Evolutionary conservation across 2,888 invertebrate species (phyloP).

Genomic region (Drosophila bunnanda): DNA sequence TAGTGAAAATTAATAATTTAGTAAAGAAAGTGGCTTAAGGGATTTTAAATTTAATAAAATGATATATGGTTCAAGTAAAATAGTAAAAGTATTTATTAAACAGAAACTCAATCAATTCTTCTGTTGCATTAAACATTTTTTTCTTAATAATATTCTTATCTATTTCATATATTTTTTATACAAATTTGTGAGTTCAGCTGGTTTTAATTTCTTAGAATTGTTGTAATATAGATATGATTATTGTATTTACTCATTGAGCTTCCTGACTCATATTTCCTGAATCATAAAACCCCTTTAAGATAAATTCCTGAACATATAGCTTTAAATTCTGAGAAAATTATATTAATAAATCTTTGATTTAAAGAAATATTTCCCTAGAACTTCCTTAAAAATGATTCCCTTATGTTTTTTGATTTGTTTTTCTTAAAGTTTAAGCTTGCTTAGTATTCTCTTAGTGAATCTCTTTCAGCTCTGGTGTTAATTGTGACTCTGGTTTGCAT

Average conservation of each 20-base stretch:
- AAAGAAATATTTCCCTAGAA: background rate
- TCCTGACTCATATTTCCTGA: background rate
- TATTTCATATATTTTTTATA: background rate
- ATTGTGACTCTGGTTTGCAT: constrained; percentile 11
- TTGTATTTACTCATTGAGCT: background rate
- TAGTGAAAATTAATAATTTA: background rate
- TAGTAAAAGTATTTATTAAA: too few relatives aligned
- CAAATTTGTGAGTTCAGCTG: background rate
- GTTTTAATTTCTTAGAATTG: background rate
- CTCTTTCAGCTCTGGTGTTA: constrained; percentile 4
- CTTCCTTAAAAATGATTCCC: background rate
- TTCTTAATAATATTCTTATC: background rate
- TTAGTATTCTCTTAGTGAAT: background rate
- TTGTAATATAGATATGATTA: background rate
- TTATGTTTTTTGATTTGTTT: background rate
- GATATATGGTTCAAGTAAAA: too few relatives aligned
- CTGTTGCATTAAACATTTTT: too few relatives aligned
- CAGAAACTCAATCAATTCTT: too few relatives aligned
- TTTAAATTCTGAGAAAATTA: background rate
- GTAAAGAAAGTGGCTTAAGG: background rate
- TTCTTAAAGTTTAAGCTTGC: background rate
- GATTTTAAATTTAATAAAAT: too few relatives aligned
- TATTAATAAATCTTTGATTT: too few relatives aligned
- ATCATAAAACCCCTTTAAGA: background rate
- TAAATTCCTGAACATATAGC: background rate